These are phyloP conservation scores for Escarpia spicata DNA, from an alignment of 2,888 invertebrate species.

Conservation along the genomic window DNA sequence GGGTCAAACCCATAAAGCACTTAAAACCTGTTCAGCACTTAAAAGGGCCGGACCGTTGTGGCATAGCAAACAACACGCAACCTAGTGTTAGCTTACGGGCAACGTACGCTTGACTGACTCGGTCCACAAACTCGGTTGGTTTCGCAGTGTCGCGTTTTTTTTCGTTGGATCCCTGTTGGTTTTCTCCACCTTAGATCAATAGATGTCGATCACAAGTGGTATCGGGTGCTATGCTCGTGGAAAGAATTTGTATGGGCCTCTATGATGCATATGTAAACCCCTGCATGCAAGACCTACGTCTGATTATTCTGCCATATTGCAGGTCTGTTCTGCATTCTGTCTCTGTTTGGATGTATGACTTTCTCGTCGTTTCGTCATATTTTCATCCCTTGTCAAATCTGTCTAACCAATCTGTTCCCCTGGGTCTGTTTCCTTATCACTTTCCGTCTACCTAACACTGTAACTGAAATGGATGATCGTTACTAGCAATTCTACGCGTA, in stretches of 20 bases:
- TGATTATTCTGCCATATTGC: no score
- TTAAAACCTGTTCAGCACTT: not conserved
- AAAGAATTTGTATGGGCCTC: not conserved
- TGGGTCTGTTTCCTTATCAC: no score
- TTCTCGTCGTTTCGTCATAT: no score
- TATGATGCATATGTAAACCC: not conserved
- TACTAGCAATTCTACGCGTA: no score
- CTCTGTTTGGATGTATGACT: no score
- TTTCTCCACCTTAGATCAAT: not conserved
- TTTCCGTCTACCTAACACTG: no score
- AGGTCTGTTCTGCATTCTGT: no score
- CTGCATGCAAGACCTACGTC: not conserved
- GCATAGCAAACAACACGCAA: not conserved
- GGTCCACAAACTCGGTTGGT: not conserved
- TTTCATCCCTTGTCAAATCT: no score
- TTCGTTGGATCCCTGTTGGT: not conserved
- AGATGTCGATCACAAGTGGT: not conserved
- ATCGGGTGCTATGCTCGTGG: not conserved
- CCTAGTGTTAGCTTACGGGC: not conserved
- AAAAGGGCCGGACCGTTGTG: not conserved
- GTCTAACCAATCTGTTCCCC: no score
- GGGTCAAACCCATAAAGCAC: slow-evolving; percentile 6
- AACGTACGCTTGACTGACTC: not conserved
- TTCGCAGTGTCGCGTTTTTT: not conserved
- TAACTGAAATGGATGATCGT: no score